Conservation (phyloP, 2,888 invertebrate genomes). For the Lamproptera curius region DNA sequence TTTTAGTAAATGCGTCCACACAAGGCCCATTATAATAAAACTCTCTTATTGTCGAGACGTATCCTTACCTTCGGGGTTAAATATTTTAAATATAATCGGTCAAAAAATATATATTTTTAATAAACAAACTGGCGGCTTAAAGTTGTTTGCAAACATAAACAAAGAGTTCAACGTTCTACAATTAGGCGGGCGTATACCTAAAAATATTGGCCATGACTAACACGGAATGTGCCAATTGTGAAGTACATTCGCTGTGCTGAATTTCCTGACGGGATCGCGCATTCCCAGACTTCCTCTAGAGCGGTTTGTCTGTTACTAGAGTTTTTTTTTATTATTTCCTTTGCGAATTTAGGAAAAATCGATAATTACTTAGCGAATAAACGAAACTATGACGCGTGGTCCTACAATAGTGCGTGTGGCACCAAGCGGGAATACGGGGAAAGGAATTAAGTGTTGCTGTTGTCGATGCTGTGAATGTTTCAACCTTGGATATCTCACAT, state of each 20-base stretch:
- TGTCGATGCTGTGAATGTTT: constrained; percentile 88
- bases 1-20: constrained; percentile 46
- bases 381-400: constrained; percentile 55
- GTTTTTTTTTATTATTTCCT: too few species aligned
- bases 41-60: constrained; percentile 29
- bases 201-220: constrained; percentile 71
- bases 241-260: constrained; percentile 51
- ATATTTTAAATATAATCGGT: constrained; percentile 4
- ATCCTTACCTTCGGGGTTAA: not conserved
- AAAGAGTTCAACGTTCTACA: constrained; percentile 30
- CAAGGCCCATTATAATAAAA: constrained; percentile 42
- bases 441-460: constrained; percentile 84
- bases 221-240: constrained; percentile 51
- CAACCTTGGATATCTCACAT: constrained; percentile 85
- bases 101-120: too few species aligned
- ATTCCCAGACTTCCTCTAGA: constrained; percentile 11
- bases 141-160: constrained; percentile 23
- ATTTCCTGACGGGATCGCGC: constrained; percentile 52
- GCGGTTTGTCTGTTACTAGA: too few species aligned
- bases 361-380: not conserved
- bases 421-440: constrained; percentile 49
- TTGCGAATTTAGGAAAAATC: too few species aligned
- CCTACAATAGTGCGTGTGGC: constrained; percentile 70
- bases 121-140: too few species aligned
- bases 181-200: constrained; percentile 45